Evolutionary conservation across 2,888 invertebrate genomes (phyloP).

Genomic region (Lasioglossum pauxillum): DNA sequence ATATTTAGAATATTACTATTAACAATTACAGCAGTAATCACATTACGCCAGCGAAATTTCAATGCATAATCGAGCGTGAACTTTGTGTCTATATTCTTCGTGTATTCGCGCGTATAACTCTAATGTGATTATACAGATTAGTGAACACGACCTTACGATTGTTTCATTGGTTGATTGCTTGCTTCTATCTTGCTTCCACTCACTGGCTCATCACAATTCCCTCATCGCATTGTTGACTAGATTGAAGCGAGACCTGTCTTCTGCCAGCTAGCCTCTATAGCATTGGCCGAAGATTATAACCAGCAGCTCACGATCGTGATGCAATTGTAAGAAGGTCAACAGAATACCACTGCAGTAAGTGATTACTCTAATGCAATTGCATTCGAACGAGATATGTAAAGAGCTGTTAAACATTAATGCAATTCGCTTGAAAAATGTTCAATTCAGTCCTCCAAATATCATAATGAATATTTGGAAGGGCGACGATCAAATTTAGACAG

Average conservation of each 20-base stretch:
- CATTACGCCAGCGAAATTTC: not conserved
- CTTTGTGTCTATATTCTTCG: not conserved
- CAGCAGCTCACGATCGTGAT: not conserved
- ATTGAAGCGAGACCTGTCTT: constrained; percentile 8
- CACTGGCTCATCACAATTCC: constrained; percentile 6
- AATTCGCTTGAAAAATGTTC: not conserved
- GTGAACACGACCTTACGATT: constrained; percentile 7
- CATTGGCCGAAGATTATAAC: not conserved
- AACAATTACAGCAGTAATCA: not conserved
- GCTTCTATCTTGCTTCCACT: constrained; percentile 2
- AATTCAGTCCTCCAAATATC: not conserved
- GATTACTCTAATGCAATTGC: not conserved
- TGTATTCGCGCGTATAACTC: not conserved
- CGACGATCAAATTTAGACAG: not conserved
- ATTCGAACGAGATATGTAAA: not conserved
- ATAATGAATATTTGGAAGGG: not conserved
- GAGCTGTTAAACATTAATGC: not conserved
- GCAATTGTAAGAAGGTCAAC: not conserved
- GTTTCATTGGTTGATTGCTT: constrained; percentile 5
- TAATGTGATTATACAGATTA: constrained; percentile 9
- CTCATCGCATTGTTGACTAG: constrained; percentile 11
- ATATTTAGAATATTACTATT: not conserved
- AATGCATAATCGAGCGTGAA: not conserved
- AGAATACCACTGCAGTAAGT: not conserved
- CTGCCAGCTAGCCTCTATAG: not conserved